Base-by-base conservation (phyloP, 2,113 vertebrate species). In the Anolis sagrei region DNA sequence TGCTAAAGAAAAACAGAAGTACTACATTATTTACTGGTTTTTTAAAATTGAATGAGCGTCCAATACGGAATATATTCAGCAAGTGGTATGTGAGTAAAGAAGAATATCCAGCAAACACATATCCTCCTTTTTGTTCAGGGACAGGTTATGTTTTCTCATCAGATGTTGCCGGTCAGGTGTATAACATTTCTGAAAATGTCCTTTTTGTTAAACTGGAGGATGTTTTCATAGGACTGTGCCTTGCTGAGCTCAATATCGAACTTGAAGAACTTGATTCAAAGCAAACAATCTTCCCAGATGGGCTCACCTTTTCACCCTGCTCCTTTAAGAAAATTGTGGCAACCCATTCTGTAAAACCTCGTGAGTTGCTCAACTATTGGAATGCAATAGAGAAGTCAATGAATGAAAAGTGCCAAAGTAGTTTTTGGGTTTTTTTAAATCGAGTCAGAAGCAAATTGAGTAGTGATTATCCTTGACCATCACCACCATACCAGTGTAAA, bases 181-280 rank as follows among this genome's bases (percentile, higher is more conserved):
- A 95, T 2, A 72, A 90, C 0, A 44, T 97, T 29, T 94, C 96
- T 0, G 81, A 85, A 1, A 92, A 51, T 0, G 11, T 96, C 19
- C 86, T 89, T 0, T 97, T 96, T 92, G 81, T 97, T 16, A 97
- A 96, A 23, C 91, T 97, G 62, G 97, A 97, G 49, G 97, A 97
- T 27, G 97, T 97, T 11, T 97, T 96, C n/a, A 85, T 97, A 48
- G 97, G 97, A 5, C 87, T 97, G 62, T 97, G 97, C 88, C 94
- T 97, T 23, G 91, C 62, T 0, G 93, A 89, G 34, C 90, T 97
- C 61, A 86, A 85, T 0, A 94, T 97, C 34, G 2, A 0, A 0
- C 90, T 76, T 1, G 87, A 96, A 87, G 95, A 96, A 25, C 96
- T 97, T 0, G 93, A 97, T 82, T 94, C 93, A 0, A 34, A 92